Percentiles rank a stretch among this genome's conserved stretches.
Evolutionary conservation across 2,888 invertebrate genomes (phyloP).

Genomic region (Drosophila yooni): DNA sequence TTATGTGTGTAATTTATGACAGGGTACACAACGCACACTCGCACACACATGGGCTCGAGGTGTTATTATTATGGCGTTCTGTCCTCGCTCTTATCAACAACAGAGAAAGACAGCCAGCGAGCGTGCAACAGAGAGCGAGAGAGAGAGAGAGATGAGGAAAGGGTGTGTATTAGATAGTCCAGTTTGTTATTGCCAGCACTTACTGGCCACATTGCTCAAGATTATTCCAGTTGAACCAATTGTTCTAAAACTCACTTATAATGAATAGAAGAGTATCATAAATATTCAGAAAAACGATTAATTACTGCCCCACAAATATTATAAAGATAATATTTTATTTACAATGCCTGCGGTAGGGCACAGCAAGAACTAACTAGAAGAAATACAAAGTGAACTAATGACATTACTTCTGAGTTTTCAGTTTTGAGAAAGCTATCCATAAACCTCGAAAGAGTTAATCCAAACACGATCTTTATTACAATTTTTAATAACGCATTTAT

Average conservation of each 20-base stretch:
- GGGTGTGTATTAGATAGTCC: background rate
- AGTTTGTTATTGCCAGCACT: conserved; percentile 8
- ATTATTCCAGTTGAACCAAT: conserved; percentile 26
- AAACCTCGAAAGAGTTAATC: background rate
- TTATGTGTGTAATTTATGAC: conserved; percentile 75
- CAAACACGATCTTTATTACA: background rate
- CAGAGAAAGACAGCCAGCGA: conserved; percentile 26
- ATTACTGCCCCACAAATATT: background rate
- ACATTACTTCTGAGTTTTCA: background rate
- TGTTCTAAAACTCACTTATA: background rate
- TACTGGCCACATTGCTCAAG: conserved; percentile 16
- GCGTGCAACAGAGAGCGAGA: background rate
- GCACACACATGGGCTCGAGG: conserved; percentile 40
- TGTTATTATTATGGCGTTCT: conserved; percentile 64
- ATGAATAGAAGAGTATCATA: background rate
- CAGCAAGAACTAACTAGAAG: background rate
- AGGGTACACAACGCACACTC: conserved; percentile 49
- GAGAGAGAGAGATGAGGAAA: background rate
- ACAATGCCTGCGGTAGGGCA: background rate
- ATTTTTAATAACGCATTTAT: background rate
- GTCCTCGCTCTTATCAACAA: conserved; percentile 56
- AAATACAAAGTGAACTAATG: background rate
- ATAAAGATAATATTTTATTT: background rate
- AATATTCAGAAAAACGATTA: background rate
- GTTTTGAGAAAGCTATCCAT: background rate